These are phyloP conservation scores for Melanotus villosus DNA, from an alignment of 2,888 invertebrate genomes.

Conservation along the genomic window DNA sequence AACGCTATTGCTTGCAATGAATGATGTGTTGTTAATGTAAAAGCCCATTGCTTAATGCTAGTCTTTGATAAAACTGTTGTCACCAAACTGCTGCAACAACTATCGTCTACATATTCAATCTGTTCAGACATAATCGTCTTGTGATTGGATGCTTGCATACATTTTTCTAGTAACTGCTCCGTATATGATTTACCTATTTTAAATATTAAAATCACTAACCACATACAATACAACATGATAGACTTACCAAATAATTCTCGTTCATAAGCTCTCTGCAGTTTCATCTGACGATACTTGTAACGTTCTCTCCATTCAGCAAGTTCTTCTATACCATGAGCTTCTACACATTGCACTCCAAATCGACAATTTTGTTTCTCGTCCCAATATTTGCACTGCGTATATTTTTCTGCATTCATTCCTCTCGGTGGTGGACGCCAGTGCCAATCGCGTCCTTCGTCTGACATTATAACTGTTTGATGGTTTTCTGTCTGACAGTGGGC, in stretches of 20 bases:
- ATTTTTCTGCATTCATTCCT: conserved; percentile 77
- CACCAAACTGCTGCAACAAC: conserved; percentile 73
- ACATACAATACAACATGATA: no score
- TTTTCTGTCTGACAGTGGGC: conserved; percentile 75
- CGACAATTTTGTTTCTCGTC: conserved; percentile 73
- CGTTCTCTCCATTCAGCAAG: conserved; percentile 82
- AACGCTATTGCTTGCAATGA: conserved; percentile 76
- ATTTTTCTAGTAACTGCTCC: conserved; percentile 77
- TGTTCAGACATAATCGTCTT: conserved; percentile 76
- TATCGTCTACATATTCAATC: conserved; percentile 74
- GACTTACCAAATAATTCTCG: conserved; percentile 64
- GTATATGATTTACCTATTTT: conserved; percentile 68
- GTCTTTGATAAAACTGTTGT: conserved; percentile 76
- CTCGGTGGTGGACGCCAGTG: conserved; percentile 79
- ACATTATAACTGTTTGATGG: conserved; percentile 78
- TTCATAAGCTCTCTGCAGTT: conserved; percentile 75
- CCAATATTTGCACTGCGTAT: conserved; percentile 76
- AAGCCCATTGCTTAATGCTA: conserved; percentile 75
- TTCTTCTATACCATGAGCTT: conserved; percentile 82
- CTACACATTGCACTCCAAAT: conserved; percentile 80
- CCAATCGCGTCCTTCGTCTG: conserved; percentile 80
- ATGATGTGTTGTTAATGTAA: conserved; percentile 71
- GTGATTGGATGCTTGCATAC: conserved; percentile 75
- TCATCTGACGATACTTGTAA: conserved; percentile 78
- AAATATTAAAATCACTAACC: no score